These are phyloP conservation scores for Clistopyga incitator DNA, from an alignment of 2,888 invertebrate species.

Conservation along the genomic window DNA sequence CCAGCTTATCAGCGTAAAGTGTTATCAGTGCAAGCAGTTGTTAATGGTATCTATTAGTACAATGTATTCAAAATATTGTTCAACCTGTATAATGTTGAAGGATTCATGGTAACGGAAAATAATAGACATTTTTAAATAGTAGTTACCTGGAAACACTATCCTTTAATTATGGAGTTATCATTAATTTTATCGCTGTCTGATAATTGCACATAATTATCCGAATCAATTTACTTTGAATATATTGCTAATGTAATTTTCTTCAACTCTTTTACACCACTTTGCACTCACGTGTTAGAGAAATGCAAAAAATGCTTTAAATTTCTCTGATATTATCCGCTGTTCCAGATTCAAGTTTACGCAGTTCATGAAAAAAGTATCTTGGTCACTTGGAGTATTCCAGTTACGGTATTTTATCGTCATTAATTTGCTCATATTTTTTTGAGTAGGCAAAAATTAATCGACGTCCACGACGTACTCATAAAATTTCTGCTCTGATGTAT, in stretches of 20 bases:
- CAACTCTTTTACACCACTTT: too few species aligned
- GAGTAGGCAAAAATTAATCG: slow-evolving; percentile 47
- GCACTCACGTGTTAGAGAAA: neutral
- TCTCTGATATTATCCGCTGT: too few species aligned
- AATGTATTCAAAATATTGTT: slow-evolving; percentile 10
- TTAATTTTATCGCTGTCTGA: neutral
- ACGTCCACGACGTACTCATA: slow-evolving; percentile 28
- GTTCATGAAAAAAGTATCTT: neutral
- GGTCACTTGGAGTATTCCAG: neutral
- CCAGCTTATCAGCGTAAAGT: neutral
- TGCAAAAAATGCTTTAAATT: too few species aligned
- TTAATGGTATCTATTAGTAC: neutral
- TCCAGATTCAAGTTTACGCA: neutral
- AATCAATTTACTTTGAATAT: neutral
- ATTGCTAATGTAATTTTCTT: too few species aligned
- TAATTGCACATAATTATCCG: neutral
- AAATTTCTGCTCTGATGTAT: neutral
- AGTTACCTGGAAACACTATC: neutral
- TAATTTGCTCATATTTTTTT: slow-evolving; percentile 26
- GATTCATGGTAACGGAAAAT: neutral
- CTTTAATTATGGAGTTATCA: neutral
- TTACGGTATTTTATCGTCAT: neutral
- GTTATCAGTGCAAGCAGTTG: neutral
- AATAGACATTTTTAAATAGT: neutral
- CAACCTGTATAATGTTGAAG: neutral